phyloP scores from a whole-genome alignment of 1,140 invertebrate species.

The Parapsyche elsis region DNA sequence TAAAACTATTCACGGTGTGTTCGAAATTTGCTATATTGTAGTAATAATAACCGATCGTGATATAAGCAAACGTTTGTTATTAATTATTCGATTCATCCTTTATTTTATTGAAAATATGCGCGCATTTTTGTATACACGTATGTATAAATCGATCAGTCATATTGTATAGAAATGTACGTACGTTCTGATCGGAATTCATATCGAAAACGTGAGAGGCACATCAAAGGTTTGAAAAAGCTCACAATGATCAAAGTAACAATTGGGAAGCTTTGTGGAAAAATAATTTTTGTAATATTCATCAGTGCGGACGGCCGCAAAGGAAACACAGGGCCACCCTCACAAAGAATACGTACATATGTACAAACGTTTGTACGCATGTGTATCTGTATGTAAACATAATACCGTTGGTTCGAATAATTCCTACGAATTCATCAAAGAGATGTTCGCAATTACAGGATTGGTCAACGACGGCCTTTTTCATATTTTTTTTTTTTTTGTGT shows the following conservation, averaged over 20 bases:
- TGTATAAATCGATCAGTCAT: no score
- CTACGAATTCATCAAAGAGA: constrained; percentile 54
- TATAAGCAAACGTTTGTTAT: no score
- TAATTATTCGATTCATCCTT: no score
- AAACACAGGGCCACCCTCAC: not conserved
- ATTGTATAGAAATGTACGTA: no score
- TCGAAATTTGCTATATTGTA: no score
- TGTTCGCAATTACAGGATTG: constrained; percentile 55
- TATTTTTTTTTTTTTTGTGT: not conserved
- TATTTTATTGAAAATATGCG: no score
- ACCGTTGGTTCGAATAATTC: constrained; percentile 43
- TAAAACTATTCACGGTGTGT: no score
- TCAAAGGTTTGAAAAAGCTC: constrained; percentile 1
- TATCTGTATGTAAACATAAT: constrained; percentile 18
- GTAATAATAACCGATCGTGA: no score
- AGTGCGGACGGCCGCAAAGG: not conserved
- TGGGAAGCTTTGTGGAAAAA: constrained; percentile 32
- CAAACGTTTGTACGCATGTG: not conserved
- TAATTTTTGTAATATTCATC: constrained; percentile 38
- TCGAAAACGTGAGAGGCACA: not conserved
- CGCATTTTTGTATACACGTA: no score
- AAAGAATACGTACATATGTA: not conserved
- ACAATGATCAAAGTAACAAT: constrained; percentile 45
- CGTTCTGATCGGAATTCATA: not conserved
- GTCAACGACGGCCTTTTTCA: constrained; percentile 46